Percentiles rank a stretch among this genome's conserved stretches.
These are phyloP conservation scores for Kryphioiulus occultus DNA, from an alignment of 2,888 invertebrate species.

Conservation along the genomic window DNA sequence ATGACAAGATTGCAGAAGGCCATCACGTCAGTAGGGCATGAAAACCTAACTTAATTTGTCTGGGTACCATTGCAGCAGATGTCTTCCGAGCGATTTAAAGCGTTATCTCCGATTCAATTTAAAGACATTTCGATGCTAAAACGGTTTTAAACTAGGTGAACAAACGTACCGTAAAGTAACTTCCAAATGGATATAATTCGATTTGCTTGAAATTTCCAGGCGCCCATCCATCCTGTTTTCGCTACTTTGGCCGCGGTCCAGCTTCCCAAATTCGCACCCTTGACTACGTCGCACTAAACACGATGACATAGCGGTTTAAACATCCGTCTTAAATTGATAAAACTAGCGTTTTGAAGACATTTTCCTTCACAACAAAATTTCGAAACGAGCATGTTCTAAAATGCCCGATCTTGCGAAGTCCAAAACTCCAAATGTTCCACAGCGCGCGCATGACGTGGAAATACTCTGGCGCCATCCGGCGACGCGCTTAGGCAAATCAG, in stretches of 20 bases:
- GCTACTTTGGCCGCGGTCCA: background rate
- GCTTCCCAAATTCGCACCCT: background rate
- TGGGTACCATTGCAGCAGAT: background rate
- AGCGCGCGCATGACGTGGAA: too few species aligned
- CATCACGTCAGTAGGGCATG: background rate
- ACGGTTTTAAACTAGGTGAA: background rate
- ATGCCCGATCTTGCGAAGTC: too few species aligned
- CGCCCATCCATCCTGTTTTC: background rate
- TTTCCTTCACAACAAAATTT: too few species aligned
- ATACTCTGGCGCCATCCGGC: too few species aligned
- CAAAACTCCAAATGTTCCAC: too few species aligned
- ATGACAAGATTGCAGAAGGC: too few species aligned
- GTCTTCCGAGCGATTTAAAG: background rate
- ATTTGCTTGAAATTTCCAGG: background rate
- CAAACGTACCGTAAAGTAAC: background rate
- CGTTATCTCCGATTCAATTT: background rate
- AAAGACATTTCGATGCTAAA: constrained; percentile 3
- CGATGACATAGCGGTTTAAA: background rate
- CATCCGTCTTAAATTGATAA: background rate
- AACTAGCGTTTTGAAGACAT: background rate
- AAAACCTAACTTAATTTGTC: too few species aligned
- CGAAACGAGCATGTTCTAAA: too few species aligned
- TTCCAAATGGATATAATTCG: background rate
- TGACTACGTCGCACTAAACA: background rate
- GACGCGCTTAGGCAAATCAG: too few species aligned